These are phyloP conservation scores for Squalus acanthias DNA, from an alignment of 2,797 vertebrate species.

Conservation along the genomic window DNA sequence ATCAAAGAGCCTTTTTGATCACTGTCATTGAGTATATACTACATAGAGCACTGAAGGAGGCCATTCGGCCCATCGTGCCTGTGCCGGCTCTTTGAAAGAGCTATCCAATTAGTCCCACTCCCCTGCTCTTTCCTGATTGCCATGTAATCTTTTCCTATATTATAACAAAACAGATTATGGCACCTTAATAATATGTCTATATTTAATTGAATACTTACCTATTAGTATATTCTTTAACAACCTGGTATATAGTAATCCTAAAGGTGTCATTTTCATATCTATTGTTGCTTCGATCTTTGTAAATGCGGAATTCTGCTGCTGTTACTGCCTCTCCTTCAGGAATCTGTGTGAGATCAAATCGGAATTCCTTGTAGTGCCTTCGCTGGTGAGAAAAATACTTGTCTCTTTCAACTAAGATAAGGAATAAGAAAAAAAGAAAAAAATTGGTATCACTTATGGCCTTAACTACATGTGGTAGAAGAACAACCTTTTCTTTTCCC, in stretches of 20 bases:
- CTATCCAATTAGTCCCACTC: background rate
- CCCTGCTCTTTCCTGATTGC: background rate
- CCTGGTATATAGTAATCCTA: slow-evolving; percentile 90
- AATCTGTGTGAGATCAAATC: slow-evolving; percentile 97
- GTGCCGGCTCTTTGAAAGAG: background rate
- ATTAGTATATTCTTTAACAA: slow-evolving; percentile 88
- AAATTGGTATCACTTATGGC: background rate
- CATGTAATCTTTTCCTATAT: background rate
- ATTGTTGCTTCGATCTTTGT: slow-evolving; percentile 83
- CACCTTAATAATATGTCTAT: background rate
- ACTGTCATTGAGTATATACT: background rate
- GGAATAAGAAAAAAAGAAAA: slow-evolving; percentile 43
- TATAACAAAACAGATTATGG: background rate
- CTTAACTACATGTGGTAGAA: background rate
- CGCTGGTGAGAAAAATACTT: slow-evolving; percentile 97
- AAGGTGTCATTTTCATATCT: slow-evolving; percentile 92
- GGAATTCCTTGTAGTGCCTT: slow-evolving; percentile 97
- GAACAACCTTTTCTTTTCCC: background rate
- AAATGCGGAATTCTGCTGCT: slow-evolving; percentile 94
- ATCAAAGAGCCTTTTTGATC: background rate
- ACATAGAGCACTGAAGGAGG: background rate
- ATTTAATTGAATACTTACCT: slow-evolving; percentile 62
- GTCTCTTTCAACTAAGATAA: slow-evolving; percentile 84
- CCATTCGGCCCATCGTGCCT: background rate
- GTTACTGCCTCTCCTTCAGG: slow-evolving; percentile 93